Conservation (phyloP, 2,888 invertebrate species). For the Troilus luridus region DNA sequence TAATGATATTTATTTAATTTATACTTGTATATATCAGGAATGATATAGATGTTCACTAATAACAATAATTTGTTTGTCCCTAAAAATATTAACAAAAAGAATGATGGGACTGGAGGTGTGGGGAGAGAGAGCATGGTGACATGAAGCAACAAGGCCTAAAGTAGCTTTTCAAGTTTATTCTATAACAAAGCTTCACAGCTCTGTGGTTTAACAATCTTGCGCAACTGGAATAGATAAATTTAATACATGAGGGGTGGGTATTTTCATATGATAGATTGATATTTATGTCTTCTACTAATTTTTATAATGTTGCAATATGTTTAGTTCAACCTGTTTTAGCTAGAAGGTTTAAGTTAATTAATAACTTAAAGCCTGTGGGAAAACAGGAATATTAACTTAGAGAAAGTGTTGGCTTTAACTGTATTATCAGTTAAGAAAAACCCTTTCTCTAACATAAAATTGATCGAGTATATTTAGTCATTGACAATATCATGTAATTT, state of each 20-base stretch:
- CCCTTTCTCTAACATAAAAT: neutral
- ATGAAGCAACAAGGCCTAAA: too few species aligned
- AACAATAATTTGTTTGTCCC: too few species aligned
- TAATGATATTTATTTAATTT: too few species aligned
- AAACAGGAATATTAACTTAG: conserved; percentile 9
- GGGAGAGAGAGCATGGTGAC: too few species aligned
- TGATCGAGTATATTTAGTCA: neutral
- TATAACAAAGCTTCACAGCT: too few species aligned
- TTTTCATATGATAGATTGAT: neutral
- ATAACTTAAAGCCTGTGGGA: conserved; percentile 33
- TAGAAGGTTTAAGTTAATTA: conserved; percentile 13
- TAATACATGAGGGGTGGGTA: neutral
- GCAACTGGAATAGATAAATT: too few species aligned
- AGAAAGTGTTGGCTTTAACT: conserved; percentile 32
- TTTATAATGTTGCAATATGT: conserved; percentile 46
- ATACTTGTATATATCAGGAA: too few species aligned
- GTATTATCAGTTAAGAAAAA: conserved; percentile 9
- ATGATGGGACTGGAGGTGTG: too few species aligned
- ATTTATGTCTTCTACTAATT: neutral
- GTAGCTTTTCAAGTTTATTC: too few species aligned
- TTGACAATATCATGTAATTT: neutral
- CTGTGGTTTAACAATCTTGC: too few species aligned
- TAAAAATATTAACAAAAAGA: too few species aligned
- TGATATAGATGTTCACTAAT: too few species aligned
- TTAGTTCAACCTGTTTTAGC: conserved; percentile 13